These are phyloP conservation scores for Tanypteryx hageni DNA, from an alignment of 2,888 invertebrate species.

Conservation along the genomic window DNA sequence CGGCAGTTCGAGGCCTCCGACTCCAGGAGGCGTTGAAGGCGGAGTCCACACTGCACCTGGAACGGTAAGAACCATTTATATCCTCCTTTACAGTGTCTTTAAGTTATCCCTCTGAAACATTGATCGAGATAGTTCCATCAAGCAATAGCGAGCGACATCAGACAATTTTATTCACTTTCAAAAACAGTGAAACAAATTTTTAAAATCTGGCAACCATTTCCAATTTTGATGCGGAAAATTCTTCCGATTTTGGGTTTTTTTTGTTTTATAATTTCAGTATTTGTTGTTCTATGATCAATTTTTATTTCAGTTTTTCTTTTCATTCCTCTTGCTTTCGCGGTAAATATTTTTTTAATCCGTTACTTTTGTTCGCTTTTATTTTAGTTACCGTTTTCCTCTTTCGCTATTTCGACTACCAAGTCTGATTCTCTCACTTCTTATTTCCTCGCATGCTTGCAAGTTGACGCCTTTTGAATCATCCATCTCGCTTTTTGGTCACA, in stretches of 20 bases:
- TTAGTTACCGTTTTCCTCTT: background rate
- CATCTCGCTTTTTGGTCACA: background rate
- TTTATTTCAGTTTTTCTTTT: background rate
- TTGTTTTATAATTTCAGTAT: background rate
- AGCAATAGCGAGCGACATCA: too few relatives aligned
- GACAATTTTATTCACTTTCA: too few relatives aligned
- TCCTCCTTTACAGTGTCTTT: background rate
- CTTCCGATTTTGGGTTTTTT: background rate
- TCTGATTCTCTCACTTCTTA: background rate
- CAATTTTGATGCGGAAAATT: background rate
- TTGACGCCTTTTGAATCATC: background rate
- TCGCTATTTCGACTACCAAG: background rate
- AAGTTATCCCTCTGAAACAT: background rate
- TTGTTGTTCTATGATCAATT: background rate
- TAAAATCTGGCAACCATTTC: background rate
- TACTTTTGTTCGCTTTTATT: background rate
- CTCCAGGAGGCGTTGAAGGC: conserved; percentile 42
- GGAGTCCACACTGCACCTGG: conserved; percentile 46
- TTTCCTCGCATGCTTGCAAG: background rate
- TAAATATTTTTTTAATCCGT: background rate
- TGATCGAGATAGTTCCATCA: too few relatives aligned
- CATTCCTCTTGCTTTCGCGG: background rate
- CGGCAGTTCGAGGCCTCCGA: conserved; percentile 48
- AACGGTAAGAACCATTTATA: conserved; percentile 37
- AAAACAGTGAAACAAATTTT: too few relatives aligned